Percentiles rank a stretch among this genome's conserved stretches.
Conservation (phyloP, 1,140 invertebrate genomes). For the Drosophila teissieri region DNA sequence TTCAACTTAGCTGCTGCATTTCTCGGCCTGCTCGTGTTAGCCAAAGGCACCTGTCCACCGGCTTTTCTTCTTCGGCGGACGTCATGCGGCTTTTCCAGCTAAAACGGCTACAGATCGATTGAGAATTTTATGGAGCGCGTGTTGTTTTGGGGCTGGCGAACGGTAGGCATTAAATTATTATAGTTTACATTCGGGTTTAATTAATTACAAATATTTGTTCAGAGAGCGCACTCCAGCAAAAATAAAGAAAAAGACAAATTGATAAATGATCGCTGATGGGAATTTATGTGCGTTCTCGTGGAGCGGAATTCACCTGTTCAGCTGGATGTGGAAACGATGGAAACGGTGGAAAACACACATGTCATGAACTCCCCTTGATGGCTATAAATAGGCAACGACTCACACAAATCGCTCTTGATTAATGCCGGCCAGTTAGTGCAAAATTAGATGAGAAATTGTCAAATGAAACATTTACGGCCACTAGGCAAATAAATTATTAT, state of each 20-base stretch:
- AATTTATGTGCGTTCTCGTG: constrained; percentile 61
- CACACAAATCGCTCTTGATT: constrained; percentile 61
- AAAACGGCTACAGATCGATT: constrained; percentile 43
- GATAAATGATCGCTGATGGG: constrained; percentile 65
- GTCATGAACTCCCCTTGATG: constrained; percentile 47
- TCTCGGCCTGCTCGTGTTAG: constrained; percentile 27
- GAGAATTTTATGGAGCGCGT: constrained; percentile 49
- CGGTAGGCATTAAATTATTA: constrained; percentile 64
- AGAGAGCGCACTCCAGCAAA: constrained; percentile 23
- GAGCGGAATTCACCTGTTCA: constrained; percentile 60
- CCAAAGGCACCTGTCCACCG: constrained; percentile 39
- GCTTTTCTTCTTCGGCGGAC: constrained; percentile 16
- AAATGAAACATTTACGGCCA: constrained; percentile 57
- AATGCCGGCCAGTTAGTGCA: constrained; percentile 69
- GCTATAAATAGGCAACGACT: constrained; percentile 63
- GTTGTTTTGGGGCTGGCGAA: constrained; percentile 39
- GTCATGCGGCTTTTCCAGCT: constrained; percentile 66
- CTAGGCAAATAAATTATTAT: constrained; percentile 72
- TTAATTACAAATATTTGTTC: constrained; percentile 83
- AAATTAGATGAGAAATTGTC: constrained; percentile 75
- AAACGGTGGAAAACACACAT: too few species aligned
- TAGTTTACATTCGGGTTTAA: constrained; percentile 62
- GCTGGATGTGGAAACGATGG: neutral
- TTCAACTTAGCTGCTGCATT: constrained; percentile 25
- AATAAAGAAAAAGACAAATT: constrained; percentile 55